Base-by-base conservation (phyloP, 1,140 invertebrate species). In the Diorhabda sublineata region DNA sequence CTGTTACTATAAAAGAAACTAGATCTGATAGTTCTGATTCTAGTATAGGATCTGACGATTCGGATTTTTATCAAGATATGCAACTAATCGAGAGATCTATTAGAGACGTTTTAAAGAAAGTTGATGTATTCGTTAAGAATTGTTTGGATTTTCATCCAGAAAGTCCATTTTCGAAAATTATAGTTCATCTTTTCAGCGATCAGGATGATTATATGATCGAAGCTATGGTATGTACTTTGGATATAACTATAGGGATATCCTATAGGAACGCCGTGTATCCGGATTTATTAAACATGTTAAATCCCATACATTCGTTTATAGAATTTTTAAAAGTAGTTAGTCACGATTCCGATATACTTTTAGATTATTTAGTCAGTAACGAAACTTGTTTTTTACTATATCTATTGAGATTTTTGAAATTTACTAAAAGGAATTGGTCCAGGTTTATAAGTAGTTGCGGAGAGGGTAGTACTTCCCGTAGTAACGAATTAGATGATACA, bases 331-430 rank as follows among this genome's bases (percentile, higher is more conserved):
- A 89, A 73, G 89, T 92, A 59, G 91, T 95, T 9, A 91, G 91
- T 59, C 90, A 93, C 76, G 93, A 95, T 78, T 88, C 89, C 8
- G 89, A 92, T 79, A 88, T 96, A 2, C 77, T 96, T 26, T 81
- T 97, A 47, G 94, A 97, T 84, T 89, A 94, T 78, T 85, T 97
- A 67, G 91, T 95, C 42, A 94, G 92, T 74, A 95, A 94, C 79
- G 94, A 96, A 80, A 97, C 94, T 4, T 95, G 92, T 81, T 96
- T 96, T 79, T 81, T 96, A 58, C 82, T 95, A 3, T 97, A 96
- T 83, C 82, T 97, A 62, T 83, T 95, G 62, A 85, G 93, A 73
- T 91, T 95, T 77, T 84, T 97, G 26, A 95, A 96, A 76, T 95
- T 92, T 82, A 88, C 94, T 8, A 84, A 90, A 70, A 86, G 90